These are phyloP conservation scores for Lydus trimaculatus DNA, from an alignment of 2,888 invertebrate genomes.

Conservation along the genomic window DNA sequence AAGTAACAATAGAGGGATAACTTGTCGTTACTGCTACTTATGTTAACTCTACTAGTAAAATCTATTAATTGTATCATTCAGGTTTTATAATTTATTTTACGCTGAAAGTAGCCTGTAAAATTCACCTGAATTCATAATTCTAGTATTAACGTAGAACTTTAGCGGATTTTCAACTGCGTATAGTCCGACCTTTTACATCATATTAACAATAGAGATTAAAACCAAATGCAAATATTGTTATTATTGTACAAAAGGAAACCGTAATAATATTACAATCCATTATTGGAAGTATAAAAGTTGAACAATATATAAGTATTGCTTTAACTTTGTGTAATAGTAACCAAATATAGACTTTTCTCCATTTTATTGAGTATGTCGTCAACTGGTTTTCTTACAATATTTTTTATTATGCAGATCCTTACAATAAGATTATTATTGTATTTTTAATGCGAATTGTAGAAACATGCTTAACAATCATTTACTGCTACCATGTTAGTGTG, in stretches of 20 bases:
- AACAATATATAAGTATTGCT: conserved; percentile 4
- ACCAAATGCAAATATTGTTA: conserved; percentile 16
- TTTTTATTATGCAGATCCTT: conserved; percentile 14
- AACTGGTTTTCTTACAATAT: conserved; percentile 11
- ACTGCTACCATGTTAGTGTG: conserved; percentile 10
- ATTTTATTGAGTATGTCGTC: conserved; percentile 28
- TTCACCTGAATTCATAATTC: not conserved
- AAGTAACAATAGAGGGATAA: no score
- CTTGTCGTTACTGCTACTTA: no score
- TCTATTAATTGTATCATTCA: no score
- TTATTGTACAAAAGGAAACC: conserved; percentile 23
- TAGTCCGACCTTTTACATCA: conserved; percentile 6
- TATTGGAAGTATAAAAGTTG: conserved; percentile 21
- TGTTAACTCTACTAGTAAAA: no score
- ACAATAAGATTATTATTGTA: not conserved
- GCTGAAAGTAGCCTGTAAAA: not conserved
- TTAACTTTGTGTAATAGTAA: not conserved
- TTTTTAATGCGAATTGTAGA: conserved; percentile 26
- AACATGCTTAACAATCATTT: conserved; percentile 28
- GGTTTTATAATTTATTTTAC: no score
- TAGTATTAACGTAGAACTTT: not conserved
- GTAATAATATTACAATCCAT: conserved; percentile 27
- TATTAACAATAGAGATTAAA: conserved; percentile 18
- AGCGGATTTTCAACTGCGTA: not conserved
- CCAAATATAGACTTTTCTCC: not conserved